Base-by-base conservation (phyloP, 2,797 vertebrate species). In the Clarias fuscus region DNA sequence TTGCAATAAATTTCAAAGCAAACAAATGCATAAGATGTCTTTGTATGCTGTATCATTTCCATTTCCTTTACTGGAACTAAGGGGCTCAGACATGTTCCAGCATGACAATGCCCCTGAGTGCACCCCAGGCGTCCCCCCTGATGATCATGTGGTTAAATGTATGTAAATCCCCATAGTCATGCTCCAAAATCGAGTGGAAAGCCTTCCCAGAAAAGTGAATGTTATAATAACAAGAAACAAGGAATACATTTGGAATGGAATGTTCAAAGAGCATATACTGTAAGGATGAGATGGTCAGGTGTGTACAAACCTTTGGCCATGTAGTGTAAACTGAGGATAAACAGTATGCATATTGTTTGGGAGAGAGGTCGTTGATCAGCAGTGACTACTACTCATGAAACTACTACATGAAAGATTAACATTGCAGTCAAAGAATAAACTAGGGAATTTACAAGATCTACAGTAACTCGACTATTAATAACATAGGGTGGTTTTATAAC, bases 371-470 rank as follows among this genome's bases (percentile, higher is more conserved):
- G 85, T 86, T 88, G 73, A 90, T 90, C 88, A 92, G 92, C 89
- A 92, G 90, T 91, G 91, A 90, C 62, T 88, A 89, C 89, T 92
- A 93, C 93, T 91, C 87, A 88, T 77, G 80, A 73, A 89, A 67
- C 94, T 94, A 92, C 89, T 90, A 90, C 93, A 91, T 91, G 93
- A 93, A 84, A 86, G 89, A 90, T 86, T 92, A 90, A 68, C 67
- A 86, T 89, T 90, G 86, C 91, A 91, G 92, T 90, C 91, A 87
- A 85, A 90, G 88, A 89, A 90, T 91, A 91, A 76, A 83, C 76
- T 84, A 67, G 4, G 72, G 30, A 87, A 89, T 88, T 70, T 92
- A 93, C 92, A 93, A 75, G 88, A 86, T 87, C 71, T 82, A 37
- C 37, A 37, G 37, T 37, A 89, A 80, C 83, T 40, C 59, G 73